Base-by-base conservation (phyloP, 2,888 invertebrate species). In the Epinotia demarniana region DNA sequence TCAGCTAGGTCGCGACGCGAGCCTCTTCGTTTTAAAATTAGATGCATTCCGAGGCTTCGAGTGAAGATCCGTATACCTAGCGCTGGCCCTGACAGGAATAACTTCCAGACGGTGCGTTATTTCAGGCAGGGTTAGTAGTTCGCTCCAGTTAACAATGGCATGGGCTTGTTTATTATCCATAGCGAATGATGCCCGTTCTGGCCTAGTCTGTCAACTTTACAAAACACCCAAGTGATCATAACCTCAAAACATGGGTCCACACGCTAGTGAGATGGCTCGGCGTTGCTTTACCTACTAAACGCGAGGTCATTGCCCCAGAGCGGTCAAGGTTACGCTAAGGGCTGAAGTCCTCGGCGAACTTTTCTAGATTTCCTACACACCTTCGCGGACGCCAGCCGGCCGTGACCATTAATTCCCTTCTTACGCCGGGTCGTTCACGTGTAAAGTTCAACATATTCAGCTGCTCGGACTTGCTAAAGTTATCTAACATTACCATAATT, bases 1-100 rank as follows among this genome's bases (percentile, higher is more conserved):
- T 93, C 94, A 92, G 90, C 84, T 86, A 88, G 93, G 92, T 93
- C 92, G 92, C 91, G 91, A 92, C 92, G 92, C 91, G 91, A 92
- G 92, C 89, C 91, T 92, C 92, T 91, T 90, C 91, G 92, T 89
- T 92, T 89, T 92, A 93, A 93, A 93, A 93, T 93, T 93, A 94
- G 92, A 93, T 92, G 92, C 93, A 93, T 94, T 91, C 93, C 93
- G 86, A 91, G 89, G 90, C 90, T 91, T 91, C 84, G 75, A 75
- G 67, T 75, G 86, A 86, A 86, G 84, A 86, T 88, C 82, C 82
- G 70, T 71, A 60, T 61, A 70, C 60, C 75, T 75, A 75, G 75
- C 83, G 84, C 85, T 84, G 85, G 85, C 83, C 81, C 78, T 78
- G 90, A 88, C 92, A 82, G 84, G 90, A 92, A 93, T 92, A 92